Percentiles rank a stretch among this genome's conserved stretches.
Evolutionary conservation across 2,113 vertebrate genomes (phyloP).

Genomic region (Smithornis capensis): DNA sequence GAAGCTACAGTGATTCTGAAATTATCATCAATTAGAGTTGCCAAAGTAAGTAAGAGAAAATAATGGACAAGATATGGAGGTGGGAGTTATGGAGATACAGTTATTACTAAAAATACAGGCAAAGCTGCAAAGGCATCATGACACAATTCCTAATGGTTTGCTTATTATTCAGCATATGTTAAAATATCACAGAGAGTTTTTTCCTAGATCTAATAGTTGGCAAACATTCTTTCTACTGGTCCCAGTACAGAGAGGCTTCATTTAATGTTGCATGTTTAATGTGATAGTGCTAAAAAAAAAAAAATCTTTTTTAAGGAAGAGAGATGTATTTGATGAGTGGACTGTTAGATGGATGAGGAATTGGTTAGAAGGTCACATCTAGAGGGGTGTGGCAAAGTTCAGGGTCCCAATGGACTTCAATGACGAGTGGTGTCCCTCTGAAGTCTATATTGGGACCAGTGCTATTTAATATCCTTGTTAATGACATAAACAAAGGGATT

Average conservation of each 20-base stretch:
- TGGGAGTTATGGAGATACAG: conserved; percentile 27
- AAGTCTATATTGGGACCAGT: neutral
- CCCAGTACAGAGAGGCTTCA: neutral
- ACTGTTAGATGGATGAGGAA: neutral
- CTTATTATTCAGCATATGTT: conserved; percentile 44
- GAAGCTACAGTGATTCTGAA: conserved; percentile 40
- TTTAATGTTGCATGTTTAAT: neutral
- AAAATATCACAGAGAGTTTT: neutral
- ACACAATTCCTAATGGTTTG: conserved; percentile 37
- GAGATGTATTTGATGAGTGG: neutral
- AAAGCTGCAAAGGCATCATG: conserved; percentile 37
- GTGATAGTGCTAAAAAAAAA: neutral
- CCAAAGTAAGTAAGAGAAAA: conserved; percentile 47
- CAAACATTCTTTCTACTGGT: neutral
- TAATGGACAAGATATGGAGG: conserved; percentile 43
- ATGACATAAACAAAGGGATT: neutral
- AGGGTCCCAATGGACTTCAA: neutral
- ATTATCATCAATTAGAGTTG: conserved; percentile 31
- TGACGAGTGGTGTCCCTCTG: neutral
- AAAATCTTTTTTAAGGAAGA: neutral
- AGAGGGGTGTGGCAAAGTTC: neutral
- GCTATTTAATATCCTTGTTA: neutral
- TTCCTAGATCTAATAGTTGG: neutral
- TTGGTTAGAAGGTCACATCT: neutral
- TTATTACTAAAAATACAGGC: conserved; percentile 60